phyloP scores from a whole-genome alignment of 2,888 invertebrate species.

The Zygothrica quintamaculata region DNA sequence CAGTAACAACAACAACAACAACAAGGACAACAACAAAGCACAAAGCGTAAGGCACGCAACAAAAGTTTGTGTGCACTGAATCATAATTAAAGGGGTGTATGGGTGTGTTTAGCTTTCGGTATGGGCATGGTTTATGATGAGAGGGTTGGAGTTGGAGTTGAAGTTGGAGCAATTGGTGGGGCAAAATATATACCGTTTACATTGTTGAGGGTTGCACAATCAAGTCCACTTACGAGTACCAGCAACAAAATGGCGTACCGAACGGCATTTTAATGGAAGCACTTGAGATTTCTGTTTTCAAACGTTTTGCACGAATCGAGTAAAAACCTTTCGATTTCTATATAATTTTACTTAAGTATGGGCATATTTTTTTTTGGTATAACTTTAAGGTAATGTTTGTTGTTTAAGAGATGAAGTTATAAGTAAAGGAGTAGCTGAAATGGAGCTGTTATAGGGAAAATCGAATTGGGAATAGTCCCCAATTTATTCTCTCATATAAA shows the following conservation, averaged over 20 bases:
- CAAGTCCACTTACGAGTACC: conserved; percentile 13
- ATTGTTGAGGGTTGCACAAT: conserved; percentile 28
- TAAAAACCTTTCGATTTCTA: too few relatives aligned
- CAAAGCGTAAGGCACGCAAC: conserved; percentile 70
- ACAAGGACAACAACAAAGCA: conserved; percentile 28
- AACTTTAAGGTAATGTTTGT: too few relatives aligned
- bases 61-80: conserved; percentile 79
- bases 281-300: conserved; percentile 51
- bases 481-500: too few relatives aligned
- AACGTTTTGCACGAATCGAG: conserved; percentile 8
- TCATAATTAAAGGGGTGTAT: conserved; percentile 76
- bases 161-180: not conserved
- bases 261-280: conserved; percentile 69
- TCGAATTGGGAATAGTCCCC: too few relatives aligned
- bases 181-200: conserved; percentile 1
- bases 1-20: conserved; percentile 34
- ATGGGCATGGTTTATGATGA: too few relatives aligned
- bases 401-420: too few relatives aligned
- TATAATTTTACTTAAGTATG: too few relatives aligned
- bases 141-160: conserved; percentile 1
- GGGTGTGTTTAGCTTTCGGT: conserved; percentile 26
- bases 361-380: too few relatives aligned
- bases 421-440: too few relatives aligned
- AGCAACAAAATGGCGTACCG: conserved; percentile 64
- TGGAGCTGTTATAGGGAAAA: too few relatives aligned